Percentiles rank a stretch among this genome's conserved stretches.
Conservation (phyloP, 2,888 invertebrate species). For the Sarcophaga caerulescens region DNA sequence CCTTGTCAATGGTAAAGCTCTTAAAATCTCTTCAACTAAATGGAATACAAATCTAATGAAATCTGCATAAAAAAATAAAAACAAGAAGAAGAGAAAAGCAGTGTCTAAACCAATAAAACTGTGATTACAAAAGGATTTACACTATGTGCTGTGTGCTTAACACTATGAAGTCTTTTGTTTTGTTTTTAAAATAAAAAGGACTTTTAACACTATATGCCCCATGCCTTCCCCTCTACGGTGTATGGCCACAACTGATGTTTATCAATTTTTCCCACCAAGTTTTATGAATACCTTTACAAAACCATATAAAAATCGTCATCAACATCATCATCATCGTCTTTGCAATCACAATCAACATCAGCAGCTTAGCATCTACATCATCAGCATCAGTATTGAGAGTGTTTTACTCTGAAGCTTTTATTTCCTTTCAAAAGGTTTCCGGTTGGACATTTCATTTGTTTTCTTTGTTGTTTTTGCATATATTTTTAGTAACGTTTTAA, state of each 20-base stretch:
- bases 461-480: conserved; percentile 26
- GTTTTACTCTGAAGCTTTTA: conserved; percentile 54
- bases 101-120: conserved; percentile 44
- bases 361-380: neutral
- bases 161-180: neutral
- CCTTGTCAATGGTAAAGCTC: neutral
- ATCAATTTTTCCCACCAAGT: conserved; percentile 45
- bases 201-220: too few species aligned
- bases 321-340: neutral
- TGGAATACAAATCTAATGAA: neutral
- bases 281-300: conserved; percentile 31
- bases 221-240: neutral
- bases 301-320: neutral
- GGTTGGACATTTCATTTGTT: conserved; percentile 42
- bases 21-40: neutral
- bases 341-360: neutral
- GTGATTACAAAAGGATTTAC: conserved; percentile 45
- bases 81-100: neutral
- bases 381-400: neutral
- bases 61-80: neutral
- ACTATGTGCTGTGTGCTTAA: neutral
- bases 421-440: conserved; percentile 63
- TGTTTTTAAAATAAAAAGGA: neutral
- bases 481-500: conserved; percentile 38
- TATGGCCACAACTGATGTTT: conserved; percentile 34